Evolutionary conservation across 1,140 invertebrate species (phyloP), one percentile per base, ranked within the genome.

Genomic region (Lucilia cuprina): DNA sequence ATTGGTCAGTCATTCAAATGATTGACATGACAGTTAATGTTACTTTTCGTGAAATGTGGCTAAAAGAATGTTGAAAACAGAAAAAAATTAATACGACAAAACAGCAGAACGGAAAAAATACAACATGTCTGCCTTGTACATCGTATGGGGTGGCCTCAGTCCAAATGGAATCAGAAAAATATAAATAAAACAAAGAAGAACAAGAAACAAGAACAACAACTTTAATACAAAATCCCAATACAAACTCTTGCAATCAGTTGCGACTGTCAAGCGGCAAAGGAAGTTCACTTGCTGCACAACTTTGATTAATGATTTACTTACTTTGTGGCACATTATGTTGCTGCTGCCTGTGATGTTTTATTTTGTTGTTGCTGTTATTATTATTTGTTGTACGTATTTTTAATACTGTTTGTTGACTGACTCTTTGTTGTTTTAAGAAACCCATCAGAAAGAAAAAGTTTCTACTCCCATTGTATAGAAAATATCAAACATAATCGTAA

Each of bases 201-300:
- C 41, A 82, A 55, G n/a, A 82, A 60, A 19, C 55, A 17, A 60
- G 1, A 60, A 60, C 50, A n/a, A 17, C 50, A 60, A 60, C n/a
- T 60, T 60, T 60, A 70, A 70, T 70, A 35, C 82, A 17, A 83
- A 85, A 82, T 85, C 84, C 84, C 82, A 83, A 85, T 85, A 30
- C 84, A 78, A 83, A 85, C 50, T 83, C 83, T 77, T 88, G 87
- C 89, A 90, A 90, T 90, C 89, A 90, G 89, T 90, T 90, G 89
- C 87, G 89, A 90, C 89, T 90, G 89, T 90, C 89, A 90, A 89
- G 87, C 89, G 86, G 88, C 86, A 88, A 90, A 90, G 89, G 89
- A 85, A 90, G 89, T 90, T 90, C 89, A 90, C 89, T 90, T 86
- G 89, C 86, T 86, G 87, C 75, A 84, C 84, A 89, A 90, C 88